A percentile compares a stretch with the other conserved stretches of the same genome.
phyloP scores from a whole-genome alignment of 23 tunicate species.

The Styela clava region DNA sequence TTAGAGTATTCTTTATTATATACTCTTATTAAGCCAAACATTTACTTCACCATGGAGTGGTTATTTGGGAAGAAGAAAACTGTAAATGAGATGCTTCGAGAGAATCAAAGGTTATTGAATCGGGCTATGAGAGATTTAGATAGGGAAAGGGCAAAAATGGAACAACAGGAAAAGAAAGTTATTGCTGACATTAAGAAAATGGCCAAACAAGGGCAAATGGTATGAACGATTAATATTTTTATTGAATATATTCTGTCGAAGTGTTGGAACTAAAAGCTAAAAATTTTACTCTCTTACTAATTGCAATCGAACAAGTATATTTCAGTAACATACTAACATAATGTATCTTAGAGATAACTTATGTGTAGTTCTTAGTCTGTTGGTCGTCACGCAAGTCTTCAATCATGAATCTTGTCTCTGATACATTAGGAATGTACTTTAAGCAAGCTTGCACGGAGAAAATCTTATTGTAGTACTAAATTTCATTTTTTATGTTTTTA shows the following conservation, averaged over 20 bases:
- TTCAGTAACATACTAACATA: no score
- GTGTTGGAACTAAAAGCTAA: not conserved
- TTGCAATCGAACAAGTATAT: no score
- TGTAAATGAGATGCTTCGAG: slow-evolving; percentile 88
- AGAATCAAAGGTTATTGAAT: slow-evolving; percentile 76
- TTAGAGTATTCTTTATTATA: no score
- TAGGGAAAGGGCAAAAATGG: slow-evolving; percentile 87
- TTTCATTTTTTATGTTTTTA: not conserved
- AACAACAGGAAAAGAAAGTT: slow-evolving; percentile 92
- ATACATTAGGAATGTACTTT: no score
- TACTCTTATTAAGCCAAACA: no score
- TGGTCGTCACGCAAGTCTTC: no score
- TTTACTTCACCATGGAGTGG: slow-evolving; percentile 78
- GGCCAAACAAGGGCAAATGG: slow-evolving; percentile 99
- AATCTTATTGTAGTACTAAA: not conserved
- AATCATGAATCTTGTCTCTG: no score
- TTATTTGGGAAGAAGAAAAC: slow-evolving; percentile 98
- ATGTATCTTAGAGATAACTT: no score
- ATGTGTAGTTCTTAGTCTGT: no score
- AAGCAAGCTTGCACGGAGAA: no score
- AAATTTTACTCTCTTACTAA: not conserved
- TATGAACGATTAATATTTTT: no score
- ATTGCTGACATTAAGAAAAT: slow-evolving; percentile 91
- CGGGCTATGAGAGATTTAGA: slow-evolving; percentile 92
- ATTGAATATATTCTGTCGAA: not conserved